Base-by-base conservation (phyloP, 2,797 vertebrate genomes). In the Sebastes cheni region DNA sequence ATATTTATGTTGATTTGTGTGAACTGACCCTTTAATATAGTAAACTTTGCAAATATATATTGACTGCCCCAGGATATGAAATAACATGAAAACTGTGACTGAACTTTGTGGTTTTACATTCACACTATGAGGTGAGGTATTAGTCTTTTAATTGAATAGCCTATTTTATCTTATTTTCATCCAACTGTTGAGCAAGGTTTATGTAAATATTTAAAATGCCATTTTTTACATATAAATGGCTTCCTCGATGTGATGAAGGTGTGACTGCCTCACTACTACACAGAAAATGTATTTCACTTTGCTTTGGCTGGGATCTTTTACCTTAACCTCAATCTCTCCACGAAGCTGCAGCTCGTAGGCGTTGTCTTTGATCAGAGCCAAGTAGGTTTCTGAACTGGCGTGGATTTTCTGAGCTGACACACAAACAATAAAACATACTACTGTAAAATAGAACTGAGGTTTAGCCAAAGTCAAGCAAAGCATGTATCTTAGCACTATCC, bases 311-410 rank as follows among this genome's bases (percentile, higher is more conserved):
- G 5, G 30, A 71, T 67, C 1, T 29, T 36, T 94, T 90, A 97
- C 97, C 97, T 98, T 98, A 13, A 98, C 95, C 52, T 98, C 96
- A 20, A 97, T 97, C 89, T 98, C 97, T 65, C 97, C 97, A 3
- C 97, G 93, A 6, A 93, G 94, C 80, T 98, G 95, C 36, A 97
- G 95, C 75, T 98, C 97, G 6, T 98, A 98, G 1, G 96, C 95
- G 2, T 96, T 94, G 61, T 98, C 97, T 83, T 91, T 93, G 54
- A 96, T 95, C 71, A 98, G 95, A 23, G 96, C 97, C 32, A 95
- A 62, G 54, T 97, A 97, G 0, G 97, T 97, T 58, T 95, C 97
- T 32, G 96, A 98, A 27, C 97, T 98, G 89, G 97, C 92, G 73
- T 97, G 97, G 81, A 98, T 95, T 90, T 93, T 97, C 93, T 98